Conservation (phyloP, 2,113 vertebrate genomes). For the Phycodurus eques region DNA sequence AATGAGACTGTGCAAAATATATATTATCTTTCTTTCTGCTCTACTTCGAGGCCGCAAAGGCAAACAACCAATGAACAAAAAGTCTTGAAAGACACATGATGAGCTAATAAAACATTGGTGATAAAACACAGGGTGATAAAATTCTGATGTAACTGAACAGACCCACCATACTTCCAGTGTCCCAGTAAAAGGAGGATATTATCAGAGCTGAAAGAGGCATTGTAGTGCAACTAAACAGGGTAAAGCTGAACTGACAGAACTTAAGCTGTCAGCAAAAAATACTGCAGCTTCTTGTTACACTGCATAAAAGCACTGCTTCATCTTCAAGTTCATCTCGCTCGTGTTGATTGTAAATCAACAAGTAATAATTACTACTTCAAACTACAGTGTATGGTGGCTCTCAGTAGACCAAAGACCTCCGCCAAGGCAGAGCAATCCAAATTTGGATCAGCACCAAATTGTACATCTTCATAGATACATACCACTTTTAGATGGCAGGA, state of each 20-base stretch:
- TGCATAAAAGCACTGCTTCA: neutral
- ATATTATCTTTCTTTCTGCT: slow-evolving; percentile 6
- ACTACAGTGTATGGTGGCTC: neutral
- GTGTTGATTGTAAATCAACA: slow-evolving; percentile 8
- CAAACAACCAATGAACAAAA: slow-evolving; percentile 13
- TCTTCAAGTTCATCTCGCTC: slow-evolving; percentile 18
- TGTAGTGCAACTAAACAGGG: slow-evolving; percentile 13
- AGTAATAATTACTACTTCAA: slow-evolving; percentile 3
- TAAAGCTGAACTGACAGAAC: slow-evolving; percentile 9
- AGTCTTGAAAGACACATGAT: slow-evolving; percentile 6
- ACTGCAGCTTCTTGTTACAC: slow-evolving; percentile 20
- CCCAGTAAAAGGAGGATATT: slow-evolving; percentile 10
- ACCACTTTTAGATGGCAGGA: neutral
- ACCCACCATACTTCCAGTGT: slow-evolving; percentile 10
- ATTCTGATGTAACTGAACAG: neutral
- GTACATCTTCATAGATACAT: neutral
- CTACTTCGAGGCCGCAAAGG: slow-evolving; percentile 11
- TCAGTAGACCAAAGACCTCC: neutral
- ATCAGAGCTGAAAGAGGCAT: slow-evolving; percentile 16
- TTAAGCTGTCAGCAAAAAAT: slow-evolving; percentile 21
- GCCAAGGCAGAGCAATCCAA: neutral
- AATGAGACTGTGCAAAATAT: slow-evolving; percentile 27
- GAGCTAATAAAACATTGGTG: slow-evolving; percentile 11
- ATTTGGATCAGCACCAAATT: neutral
- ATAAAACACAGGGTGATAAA: neutral